Conservation (phyloP, 2,888 invertebrate species). For the Hydrotaea cyrtoneurina region DNA sequence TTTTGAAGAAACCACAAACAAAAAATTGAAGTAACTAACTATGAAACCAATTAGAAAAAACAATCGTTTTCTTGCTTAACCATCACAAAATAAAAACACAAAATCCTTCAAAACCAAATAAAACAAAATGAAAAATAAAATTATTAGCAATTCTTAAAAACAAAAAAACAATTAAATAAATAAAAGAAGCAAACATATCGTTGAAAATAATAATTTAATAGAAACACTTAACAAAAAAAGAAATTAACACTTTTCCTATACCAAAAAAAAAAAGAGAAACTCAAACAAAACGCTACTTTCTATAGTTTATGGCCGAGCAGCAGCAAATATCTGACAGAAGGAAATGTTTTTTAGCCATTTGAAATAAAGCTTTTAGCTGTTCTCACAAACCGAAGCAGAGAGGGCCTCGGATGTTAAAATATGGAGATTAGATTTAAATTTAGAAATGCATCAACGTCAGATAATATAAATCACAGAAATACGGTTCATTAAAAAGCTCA, state of each 20-base stretch:
- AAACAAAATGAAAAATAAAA: slow-evolving; percentile 20
- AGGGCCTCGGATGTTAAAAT: no score
- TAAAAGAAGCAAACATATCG: slow-evolving; percentile 67
- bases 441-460: no score
- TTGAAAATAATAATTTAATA: slow-evolving; percentile 54
- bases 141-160: slow-evolving; percentile 45
- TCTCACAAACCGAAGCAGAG: no score
- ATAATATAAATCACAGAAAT: no score
- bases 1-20: slow-evolving; percentile 8
- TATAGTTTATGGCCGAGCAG: neutral
- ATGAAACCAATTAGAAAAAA: slow-evolving; percentile 8
- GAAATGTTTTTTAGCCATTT: neutral
- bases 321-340: neutral
- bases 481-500: no score
- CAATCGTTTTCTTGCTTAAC: slow-evolving; percentile 43
- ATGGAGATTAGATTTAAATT: no score
- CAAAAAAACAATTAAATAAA: slow-evolving; percentile 38
- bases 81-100: slow-evolving; percentile 11
- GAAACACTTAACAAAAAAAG: slow-evolving; percentile 25
- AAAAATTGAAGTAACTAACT: neutral
- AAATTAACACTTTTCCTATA: neutral
- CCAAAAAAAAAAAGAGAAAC: neutral
- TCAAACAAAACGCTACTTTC: neutral
- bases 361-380: no score
- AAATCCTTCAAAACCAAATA: slow-evolving; percentile 17